Conservation (phyloP, 2,797 vertebrate species). For the Cirrhinus molitorella region DNA sequence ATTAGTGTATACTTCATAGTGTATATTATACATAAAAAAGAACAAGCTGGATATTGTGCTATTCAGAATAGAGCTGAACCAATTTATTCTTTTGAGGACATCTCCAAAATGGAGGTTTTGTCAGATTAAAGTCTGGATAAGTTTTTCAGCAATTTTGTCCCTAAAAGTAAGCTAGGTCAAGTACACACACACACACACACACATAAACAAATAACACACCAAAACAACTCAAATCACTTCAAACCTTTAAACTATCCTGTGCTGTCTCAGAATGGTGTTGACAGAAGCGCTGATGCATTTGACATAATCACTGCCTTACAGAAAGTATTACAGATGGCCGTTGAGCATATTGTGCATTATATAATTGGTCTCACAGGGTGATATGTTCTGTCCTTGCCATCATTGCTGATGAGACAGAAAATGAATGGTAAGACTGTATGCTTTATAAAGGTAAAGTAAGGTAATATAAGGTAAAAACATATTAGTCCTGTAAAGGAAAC, state of each 20-base stretch:
- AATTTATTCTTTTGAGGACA: background rate
- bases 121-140: background rate
- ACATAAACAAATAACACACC: background rate
- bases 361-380: constrained; percentile 9
- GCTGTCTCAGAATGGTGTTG: too few species aligned
- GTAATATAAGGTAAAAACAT: background rate
- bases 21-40: too few species aligned
- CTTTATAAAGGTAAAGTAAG: background rate
- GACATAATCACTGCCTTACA: background rate
- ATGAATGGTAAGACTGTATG: background rate
- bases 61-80: background rate
- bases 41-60: too few species aligned
- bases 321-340: background rate
- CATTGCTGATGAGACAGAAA: background rate
- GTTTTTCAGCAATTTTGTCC: background rate
- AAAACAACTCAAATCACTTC: background rate
- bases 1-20: background rate
- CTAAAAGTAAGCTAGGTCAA: background rate
- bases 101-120: background rate
- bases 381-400: background rate
- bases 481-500: background rate
- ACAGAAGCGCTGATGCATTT: background rate
- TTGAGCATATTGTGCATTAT: constrained; percentile 10
- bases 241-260: background rate
- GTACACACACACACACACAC: background rate